Evolutionary conservation across 2,797 vertebrate species (phyloP).

Genomic region (Cossypha heuglini): DNA sequence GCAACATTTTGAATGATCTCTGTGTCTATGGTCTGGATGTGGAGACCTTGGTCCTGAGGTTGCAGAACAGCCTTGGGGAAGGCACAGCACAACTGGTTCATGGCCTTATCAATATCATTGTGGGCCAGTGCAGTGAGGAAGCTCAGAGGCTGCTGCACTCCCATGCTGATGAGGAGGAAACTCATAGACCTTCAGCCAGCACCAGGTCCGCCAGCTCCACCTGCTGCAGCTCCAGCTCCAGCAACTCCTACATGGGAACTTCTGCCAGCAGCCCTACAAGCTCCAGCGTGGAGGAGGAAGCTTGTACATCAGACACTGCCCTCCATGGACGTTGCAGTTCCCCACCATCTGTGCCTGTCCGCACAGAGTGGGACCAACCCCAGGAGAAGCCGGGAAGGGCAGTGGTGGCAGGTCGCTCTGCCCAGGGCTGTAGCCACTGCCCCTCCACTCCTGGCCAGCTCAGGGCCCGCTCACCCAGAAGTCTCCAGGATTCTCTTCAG

Average conservation of each 20-base stretch:
- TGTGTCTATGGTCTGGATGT: neutral
- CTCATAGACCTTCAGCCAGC: neutral
- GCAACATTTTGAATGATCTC: neutral
- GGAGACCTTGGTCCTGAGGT: neutral
- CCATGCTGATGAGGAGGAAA: neutral
- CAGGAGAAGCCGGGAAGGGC: neutral
- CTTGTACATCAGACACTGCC: neutral
- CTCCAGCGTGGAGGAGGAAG: neutral
- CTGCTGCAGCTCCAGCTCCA: neutral
- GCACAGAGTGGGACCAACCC: neutral
- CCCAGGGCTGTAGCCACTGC: neutral
- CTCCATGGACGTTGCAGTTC: neutral
- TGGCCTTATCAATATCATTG: neutral
- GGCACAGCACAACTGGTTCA: neutral
- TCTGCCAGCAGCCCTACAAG: neutral
- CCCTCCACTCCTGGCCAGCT: neutral
- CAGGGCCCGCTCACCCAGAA: neutral
- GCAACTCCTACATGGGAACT: fast-evolving
- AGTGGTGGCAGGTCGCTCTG: neutral
- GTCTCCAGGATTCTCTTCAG: neutral
- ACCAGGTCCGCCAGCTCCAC: neutral
- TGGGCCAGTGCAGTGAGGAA: neutral
- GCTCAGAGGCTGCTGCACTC: neutral
- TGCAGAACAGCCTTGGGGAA: neutral
- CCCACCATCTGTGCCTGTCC: neutral